phyloP scores from a whole-genome alignment of 1,140 invertebrate genomes.

The Phthorimaea operculella region DNA sequence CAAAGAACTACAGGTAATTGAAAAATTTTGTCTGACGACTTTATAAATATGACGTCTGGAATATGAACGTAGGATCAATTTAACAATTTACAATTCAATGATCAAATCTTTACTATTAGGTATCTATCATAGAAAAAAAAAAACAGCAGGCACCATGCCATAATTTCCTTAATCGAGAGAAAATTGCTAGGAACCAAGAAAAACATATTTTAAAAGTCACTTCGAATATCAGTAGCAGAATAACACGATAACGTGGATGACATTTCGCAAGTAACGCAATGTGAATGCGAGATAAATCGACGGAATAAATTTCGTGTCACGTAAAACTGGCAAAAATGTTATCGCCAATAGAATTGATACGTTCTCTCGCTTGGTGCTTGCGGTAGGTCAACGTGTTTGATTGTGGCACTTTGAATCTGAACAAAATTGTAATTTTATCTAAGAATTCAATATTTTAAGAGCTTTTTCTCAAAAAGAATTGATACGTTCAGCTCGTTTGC shows the following conservation, averaged over 20 bases:
- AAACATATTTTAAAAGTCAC: too few species aligned
- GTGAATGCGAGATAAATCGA: conserved; percentile 62
- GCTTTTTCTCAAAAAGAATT: too few species aligned
- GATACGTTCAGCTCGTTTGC: conserved; percentile 44
- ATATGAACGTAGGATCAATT: neutral
- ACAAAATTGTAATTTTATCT: too few species aligned
- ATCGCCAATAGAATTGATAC: conserved; percentile 58
- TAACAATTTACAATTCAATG: neutral
- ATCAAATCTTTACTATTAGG: neutral
- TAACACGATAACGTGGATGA: conserved; percentile 51
- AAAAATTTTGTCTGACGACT: neutral
- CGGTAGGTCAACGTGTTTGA: conserved; percentile 27
- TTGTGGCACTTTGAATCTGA: too few species aligned
- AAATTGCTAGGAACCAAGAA: too few species aligned
- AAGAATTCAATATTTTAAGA: too few species aligned
- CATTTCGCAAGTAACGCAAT: conserved; percentile 55
- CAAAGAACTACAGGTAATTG: neutral
- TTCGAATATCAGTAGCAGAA: conserved; percentile 16
- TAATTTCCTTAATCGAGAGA: too few species aligned
- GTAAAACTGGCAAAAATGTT: conserved; percentile 60
- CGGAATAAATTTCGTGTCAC: conserved; percentile 61
- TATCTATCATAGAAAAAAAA: too few species aligned
- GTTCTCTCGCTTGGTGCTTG: conserved; percentile 39
- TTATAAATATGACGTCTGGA: neutral
- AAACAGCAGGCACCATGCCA: too few species aligned